These are phyloP conservation scores for Sitophilus oryzae DNA, from an alignment of 1,140 invertebrate genomes.

Conservation along the genomic window DNA sequence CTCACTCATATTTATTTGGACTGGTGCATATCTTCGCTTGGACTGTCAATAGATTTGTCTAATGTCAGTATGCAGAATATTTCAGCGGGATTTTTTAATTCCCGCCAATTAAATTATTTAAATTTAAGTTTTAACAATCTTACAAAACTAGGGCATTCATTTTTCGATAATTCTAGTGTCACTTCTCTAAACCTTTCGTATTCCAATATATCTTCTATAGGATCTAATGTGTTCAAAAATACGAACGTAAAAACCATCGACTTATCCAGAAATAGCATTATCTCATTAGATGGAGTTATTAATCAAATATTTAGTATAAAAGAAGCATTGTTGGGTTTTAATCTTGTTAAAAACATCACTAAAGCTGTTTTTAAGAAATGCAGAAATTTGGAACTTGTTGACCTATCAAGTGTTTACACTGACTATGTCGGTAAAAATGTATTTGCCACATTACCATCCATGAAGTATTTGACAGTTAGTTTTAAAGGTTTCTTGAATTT, in stretches of 20 bases:
- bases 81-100: background rate
- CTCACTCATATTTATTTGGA: background rate
- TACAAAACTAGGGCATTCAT: background rate
- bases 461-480: slow-evolving; percentile 2
- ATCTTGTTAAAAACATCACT: slow-evolving; percentile 1
- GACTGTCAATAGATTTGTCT: slow-evolving; percentile 3
- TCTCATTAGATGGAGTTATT: slow-evolving; percentile 1
- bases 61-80: background rate
- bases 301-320: background rate
- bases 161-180: slow-evolving; percentile 1
- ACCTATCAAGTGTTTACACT: slow-evolving; percentile 7
- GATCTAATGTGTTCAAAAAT: slow-evolving; percentile 4
- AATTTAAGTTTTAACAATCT: slow-evolving; percentile 16
- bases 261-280: slow-evolving; percentile 9
- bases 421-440: background rate
- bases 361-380: slow-evolving; percentile 7
- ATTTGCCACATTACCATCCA: background rate
- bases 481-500: background rate
- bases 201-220: slow-evolving; percentile 2
- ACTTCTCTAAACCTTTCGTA: background rate
- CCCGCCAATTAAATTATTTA: background rate
- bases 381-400: background rate
- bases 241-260: background rate
- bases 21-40: background rate
- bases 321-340: background rate